A percentile compares a stretch with the other conserved stretches of the same genome.
Evolutionary conservation across 1,140 invertebrate genomes (phyloP).

Genomic region (Helicoverpa armigera): DNA sequence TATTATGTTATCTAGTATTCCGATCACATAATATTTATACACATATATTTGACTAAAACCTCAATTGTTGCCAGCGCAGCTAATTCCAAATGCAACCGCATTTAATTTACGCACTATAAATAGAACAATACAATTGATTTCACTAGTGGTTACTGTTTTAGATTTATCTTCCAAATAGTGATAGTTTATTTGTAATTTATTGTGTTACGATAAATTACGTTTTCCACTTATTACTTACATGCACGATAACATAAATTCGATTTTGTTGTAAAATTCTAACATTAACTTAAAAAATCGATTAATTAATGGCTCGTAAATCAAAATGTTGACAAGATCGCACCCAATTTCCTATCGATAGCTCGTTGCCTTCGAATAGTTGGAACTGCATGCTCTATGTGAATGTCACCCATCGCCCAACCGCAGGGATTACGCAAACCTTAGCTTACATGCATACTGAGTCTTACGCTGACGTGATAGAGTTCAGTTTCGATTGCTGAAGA

Average conservation of each 20-base stretch:
- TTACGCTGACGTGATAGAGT: slow-evolving; percentile 35
- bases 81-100: slow-evolving; percentile 27
- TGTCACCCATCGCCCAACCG: slow-evolving; percentile 58
- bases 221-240: too few relatives aligned
- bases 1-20: too few relatives aligned
- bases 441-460: slow-evolving; percentile 9
- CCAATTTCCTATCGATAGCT: slow-evolving; percentile 53
- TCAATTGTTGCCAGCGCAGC: neutral
- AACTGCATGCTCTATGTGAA: slow-evolving; percentile 57
- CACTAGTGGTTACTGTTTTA: slow-evolving; percentile 12
- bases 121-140: slow-evolving; percentile 14
- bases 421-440: slow-evolving; percentile 51
- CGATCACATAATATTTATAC: neutral
- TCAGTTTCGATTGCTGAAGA: slow-evolving; percentile 33
- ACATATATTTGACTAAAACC: neutral
- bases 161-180: neutral
- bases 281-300: neutral
- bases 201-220: too few relatives aligned
- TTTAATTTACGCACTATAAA: slow-evolving; percentile 11
- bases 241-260: too few relatives aligned
- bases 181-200: neutral
- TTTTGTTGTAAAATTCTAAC: neutral
- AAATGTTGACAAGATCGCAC: slow-evolving; percentile 44
- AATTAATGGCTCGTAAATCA: slow-evolving; percentile 3
- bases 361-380: slow-evolving; percentile 43